These are phyloP conservation scores for Sus cebifrons DNA, from an alignment of 2,797 vertebrate genomes.

Conservation along the genomic window DNA sequence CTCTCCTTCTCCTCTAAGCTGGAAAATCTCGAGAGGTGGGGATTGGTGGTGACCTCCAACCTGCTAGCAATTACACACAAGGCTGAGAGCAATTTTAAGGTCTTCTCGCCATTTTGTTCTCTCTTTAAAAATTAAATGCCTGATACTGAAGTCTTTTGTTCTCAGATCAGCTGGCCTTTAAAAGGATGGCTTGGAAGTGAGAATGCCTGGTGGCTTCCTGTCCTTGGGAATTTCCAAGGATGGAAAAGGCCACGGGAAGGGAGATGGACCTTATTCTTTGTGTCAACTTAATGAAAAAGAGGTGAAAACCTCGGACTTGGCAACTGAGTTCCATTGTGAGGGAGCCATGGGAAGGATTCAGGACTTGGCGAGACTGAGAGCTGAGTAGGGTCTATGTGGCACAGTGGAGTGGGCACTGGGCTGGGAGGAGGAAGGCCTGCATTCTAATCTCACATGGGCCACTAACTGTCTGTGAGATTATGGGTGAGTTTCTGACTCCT, in stretches of 20 bases:
- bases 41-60: slow-evolving; percentile 70
- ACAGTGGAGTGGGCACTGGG: neutral
- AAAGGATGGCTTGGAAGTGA: slow-evolving; percentile 58
- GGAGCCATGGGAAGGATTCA: neutral
- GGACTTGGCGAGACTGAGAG: neutral
- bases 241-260: slow-evolving; percentile 42
- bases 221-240: slow-evolving; percentile 55
- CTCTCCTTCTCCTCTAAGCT: slow-evolving; percentile 43
- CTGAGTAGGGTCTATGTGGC: neutral
- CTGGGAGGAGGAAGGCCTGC: neutral
- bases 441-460: neutral
- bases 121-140: slow-evolving; percentile 83
- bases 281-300: slow-evolving; percentile 80
- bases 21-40: slow-evolving; percentile 18
- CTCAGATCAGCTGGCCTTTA: slow-evolving; percentile 69
- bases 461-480: neutral
- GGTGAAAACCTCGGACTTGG: slow-evolving; percentile 69
- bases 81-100: slow-evolving; percentile 75
- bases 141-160: slow-evolving; percentile 51
- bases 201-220: neutral
- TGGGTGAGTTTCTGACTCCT: neutral
- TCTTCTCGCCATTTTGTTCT: slow-evolving; percentile 70
- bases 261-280: slow-evolving; percentile 51
- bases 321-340: neutral
- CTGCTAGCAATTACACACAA: slow-evolving; percentile 63